Percentiles rank a stretch among this genome's conserved stretches.
Evolutionary conservation across 2,888 invertebrate genomes (phyloP).

Genomic region (Drosophila borborema): DNA sequence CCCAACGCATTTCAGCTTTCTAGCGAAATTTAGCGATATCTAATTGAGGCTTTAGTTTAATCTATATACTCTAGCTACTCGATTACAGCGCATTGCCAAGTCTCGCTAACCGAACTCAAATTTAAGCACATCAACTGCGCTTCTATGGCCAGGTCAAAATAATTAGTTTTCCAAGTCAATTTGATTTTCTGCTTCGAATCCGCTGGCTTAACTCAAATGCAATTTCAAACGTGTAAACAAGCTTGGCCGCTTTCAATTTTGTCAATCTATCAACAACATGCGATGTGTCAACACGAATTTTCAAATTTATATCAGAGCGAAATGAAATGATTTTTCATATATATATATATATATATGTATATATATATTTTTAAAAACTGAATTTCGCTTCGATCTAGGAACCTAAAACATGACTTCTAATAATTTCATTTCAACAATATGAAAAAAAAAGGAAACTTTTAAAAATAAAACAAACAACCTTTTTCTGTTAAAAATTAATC

Average conservation of each 20-base stretch:
- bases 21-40: slow-evolving; percentile 12
- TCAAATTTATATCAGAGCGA: neutral
- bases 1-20: slow-evolving; percentile 18
- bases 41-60: slow-evolving; percentile 8
- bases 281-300: slow-evolving; percentile 1
- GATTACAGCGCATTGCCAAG: neutral
- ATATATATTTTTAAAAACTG: no score
- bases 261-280: slow-evolving; percentile 1
- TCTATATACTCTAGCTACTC: neutral
- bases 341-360: no score
- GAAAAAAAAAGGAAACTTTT: no score
- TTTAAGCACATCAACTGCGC: neutral
- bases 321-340: neutral
- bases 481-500: no score
- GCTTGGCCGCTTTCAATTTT: neutral
- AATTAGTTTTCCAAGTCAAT: slow-evolving; percentile 14
- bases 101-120: neutral
- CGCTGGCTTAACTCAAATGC: slow-evolving; percentile 3
- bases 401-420: no score
- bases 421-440: no score
- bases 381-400: no score
- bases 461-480: no score
- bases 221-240: slow-evolving; percentile 17
- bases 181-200: slow-evolving; percentile 6
- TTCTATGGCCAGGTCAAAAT: neutral